These are phyloP conservation scores for Alfaro cultratus DNA, from an alignment of 2,797 vertebrate species.

Conservation along the genomic window DNA sequence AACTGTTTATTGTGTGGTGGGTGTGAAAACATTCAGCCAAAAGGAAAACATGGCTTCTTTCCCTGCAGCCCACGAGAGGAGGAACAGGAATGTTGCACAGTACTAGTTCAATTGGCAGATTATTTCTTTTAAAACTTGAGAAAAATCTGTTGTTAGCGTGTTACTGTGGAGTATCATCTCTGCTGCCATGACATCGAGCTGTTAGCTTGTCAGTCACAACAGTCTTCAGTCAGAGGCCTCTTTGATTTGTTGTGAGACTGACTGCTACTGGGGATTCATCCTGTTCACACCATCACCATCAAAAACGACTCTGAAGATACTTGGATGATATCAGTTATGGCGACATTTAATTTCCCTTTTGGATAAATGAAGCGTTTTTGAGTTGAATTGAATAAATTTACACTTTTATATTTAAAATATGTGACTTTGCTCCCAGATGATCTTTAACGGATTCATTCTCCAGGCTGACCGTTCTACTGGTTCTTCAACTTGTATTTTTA, in stretches of 20 bases:
- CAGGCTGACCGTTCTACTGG: neutral
- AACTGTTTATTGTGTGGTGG: slow-evolving; percentile 55
- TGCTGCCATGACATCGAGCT: neutral
- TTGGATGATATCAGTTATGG: neutral
- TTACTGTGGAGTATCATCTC: neutral
- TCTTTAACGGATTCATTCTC: neutral
- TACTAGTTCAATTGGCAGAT: too few relatives aligned
- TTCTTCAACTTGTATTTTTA: neutral
- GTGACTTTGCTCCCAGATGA: neutral
- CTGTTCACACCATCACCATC: too few relatives aligned
- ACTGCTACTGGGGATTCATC: too few relatives aligned
- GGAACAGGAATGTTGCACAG: neutral
- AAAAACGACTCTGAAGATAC: too few relatives aligned
- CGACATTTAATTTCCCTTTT: neutral
- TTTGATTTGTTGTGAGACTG: neutral
- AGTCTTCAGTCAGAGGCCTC: too few relatives aligned
- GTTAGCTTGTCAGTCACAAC: neutral
- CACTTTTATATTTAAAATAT: neutral
- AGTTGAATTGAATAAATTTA: neutral
- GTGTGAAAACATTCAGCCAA: slow-evolving; percentile 21
- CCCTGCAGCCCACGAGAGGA: neutral
- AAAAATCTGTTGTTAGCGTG: neutral
- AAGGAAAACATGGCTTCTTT: slow-evolving; percentile 24
- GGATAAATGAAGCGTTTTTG: neutral
- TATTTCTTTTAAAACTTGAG: too few relatives aligned